A percentile compares a stretch with the other conserved stretches of the same genome.
Evolutionary conservation across 2,888 invertebrate species (phyloP).

Genomic region (Vandiemenella viatica): DNA sequence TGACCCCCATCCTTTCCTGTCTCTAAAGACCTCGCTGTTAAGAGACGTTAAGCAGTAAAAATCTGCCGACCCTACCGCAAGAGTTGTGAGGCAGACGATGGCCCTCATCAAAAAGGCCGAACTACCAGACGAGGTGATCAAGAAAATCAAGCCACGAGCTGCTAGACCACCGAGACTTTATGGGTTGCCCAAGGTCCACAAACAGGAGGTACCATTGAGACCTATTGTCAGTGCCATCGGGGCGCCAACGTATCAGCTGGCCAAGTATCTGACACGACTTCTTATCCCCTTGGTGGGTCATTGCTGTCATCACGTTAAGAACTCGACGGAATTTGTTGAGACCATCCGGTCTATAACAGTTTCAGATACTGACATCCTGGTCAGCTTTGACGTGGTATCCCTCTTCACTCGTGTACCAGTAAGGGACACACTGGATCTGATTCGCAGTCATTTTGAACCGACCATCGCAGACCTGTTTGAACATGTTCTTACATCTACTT

Average conservation of each 20-base stretch:
- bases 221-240: too few species aligned
- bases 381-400: not conserved
- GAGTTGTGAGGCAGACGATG: not conserved
- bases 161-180: not conserved
- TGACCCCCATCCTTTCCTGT: too few species aligned
- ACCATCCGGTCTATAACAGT: too few species aligned
- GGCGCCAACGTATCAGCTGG: not conserved
- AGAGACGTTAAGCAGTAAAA: too few species aligned
- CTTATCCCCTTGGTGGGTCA: not conserved
- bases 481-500: too few species aligned
- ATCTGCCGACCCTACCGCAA: too few species aligned
- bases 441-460: too few species aligned
- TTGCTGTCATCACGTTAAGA: not conserved
- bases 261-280: not conserved
- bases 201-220: too few species aligned
- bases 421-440: not conserved
- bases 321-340: not conserved
- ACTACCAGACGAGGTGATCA: not conserved
- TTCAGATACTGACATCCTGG: not conserved
- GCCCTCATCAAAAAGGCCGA: not conserved
- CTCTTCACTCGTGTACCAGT: not conserved
- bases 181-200: too few species aligned
- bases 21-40: too few species aligned
- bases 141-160: not conserved
- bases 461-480: too few species aligned